These are phyloP conservation scores for Chrysomela aeneicollis DNA, from an alignment of 2,888 invertebrate species.

Conservation along the genomic window DNA sequence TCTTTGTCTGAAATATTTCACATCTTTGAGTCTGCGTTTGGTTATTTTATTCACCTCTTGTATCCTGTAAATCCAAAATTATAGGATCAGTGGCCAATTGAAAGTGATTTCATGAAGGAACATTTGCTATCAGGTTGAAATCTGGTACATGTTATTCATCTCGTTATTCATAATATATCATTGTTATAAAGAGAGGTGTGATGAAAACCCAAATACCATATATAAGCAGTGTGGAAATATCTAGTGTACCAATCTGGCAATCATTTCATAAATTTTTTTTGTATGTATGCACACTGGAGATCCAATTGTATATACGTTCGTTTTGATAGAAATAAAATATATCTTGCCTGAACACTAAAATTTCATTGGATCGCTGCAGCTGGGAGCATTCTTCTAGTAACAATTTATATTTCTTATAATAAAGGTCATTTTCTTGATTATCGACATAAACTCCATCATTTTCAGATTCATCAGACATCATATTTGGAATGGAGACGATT, in stretches of 20 bases:
- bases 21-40: constrained; percentile 72
- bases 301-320: too few relatives aligned
- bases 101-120: too few relatives aligned
- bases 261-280: too few relatives aligned
- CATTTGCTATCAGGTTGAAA: too few relatives aligned
- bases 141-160: too few relatives aligned
- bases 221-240: too few relatives aligned
- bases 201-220: too few relatives aligned
- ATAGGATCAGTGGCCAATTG: background rate
- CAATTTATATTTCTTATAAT: constrained; percentile 77
- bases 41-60: constrained; percentile 76
- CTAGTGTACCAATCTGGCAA: too few relatives aligned
- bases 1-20: constrained; percentile 72
- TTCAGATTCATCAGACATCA: constrained; percentile 70
- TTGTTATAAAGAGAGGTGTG: too few relatives aligned
- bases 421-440: constrained; percentile 70
- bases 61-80: constrained; percentile 62
- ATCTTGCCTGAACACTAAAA: constrained; percentile 71
- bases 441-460: constrained; percentile 63
- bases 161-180: too few relatives aligned
- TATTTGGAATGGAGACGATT: too few relatives aligned
- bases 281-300: too few relatives aligned
- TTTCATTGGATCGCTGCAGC: constrained; percentile 79
- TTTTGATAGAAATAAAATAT: constrained; percentile 37
- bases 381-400: constrained; percentile 77